Percentiles rank a stretch among this genome's conserved stretches.
phyloP scores from a whole-genome alignment of 2,113 vertebrate species.

The Hystrix cristata region DNA sequence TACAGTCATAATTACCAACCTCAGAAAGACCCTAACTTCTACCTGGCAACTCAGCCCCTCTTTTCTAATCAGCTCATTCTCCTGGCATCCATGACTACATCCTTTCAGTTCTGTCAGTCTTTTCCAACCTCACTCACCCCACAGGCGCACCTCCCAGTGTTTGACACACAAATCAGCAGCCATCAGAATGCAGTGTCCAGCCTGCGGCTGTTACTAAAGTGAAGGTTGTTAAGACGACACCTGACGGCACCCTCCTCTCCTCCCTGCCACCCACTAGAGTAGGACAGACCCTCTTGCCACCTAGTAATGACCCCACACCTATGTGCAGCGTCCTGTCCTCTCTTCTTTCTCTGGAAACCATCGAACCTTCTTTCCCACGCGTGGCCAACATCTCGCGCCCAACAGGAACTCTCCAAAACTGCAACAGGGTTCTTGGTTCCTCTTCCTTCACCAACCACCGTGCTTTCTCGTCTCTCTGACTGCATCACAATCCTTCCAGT shows the following conservation, averaged over 20 bases:
- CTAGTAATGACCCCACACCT: background rate
- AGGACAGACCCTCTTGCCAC: background rate
- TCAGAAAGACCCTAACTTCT: background rate
- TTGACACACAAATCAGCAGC: background rate
- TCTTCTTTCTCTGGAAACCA: background rate
- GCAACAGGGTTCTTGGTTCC: background rate
- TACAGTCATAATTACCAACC: background rate
- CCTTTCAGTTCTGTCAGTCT: background rate
- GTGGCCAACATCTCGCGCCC: background rate
- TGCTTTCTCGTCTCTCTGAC: rapidly evolving
- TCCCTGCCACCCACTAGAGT: background rate
- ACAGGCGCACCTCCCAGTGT: background rate
- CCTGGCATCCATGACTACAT: background rate
- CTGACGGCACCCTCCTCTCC: background rate
- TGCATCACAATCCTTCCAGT: background rate
- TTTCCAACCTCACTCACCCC: background rate
- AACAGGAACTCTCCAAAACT: background rate
- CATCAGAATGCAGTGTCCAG: background rate
- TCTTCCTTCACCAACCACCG: rapidly evolving
- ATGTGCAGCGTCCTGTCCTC: background rate
- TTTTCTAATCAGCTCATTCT: background rate
- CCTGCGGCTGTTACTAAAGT: background rate
- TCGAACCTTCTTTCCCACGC: background rate
- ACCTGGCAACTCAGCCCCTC: background rate
- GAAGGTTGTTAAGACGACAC: background rate